Evolutionary conservation across 2,888 invertebrate genomes (phyloP).

Genomic region (Barypeithes pellucidus): DNA sequence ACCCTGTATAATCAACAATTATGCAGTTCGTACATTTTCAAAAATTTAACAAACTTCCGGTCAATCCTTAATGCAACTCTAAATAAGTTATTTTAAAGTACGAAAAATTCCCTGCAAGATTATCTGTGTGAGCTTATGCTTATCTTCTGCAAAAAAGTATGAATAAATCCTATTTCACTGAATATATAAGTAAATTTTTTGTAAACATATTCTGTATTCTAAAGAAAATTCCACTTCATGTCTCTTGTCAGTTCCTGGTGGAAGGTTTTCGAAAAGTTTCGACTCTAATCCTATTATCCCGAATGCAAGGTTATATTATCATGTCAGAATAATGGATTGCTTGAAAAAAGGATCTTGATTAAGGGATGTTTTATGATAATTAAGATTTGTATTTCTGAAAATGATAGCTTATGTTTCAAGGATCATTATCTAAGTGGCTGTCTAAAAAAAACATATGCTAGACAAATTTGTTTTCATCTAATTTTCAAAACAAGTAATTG

Average conservation of each 20-base stretch:
- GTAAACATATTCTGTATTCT: background rate
- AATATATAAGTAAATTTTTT: background rate
- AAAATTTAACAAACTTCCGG: no score
- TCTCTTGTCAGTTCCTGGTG: constrained; percentile 27
- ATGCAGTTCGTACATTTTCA: no score
- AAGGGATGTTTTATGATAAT: constrained; percentile 38
- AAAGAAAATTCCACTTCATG: constrained; percentile 22
- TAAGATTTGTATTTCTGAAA: constrained; percentile 9
- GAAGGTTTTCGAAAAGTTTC: constrained; percentile 29
- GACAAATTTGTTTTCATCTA: no score
- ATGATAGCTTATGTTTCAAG: background rate
- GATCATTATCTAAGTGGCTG: background rate
- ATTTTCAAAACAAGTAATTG: no score
- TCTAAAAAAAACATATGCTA: no score
- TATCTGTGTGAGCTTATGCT: no score
- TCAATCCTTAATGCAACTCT: no score
- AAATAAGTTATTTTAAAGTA: no score
- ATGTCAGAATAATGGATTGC: constrained; percentile 39
- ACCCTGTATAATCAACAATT: no score
- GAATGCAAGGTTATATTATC: constrained; percentile 41
- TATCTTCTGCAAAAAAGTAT: background rate
- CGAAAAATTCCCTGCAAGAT: no score
- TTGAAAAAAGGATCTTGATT: constrained; percentile 28
- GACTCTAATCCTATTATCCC: constrained; percentile 36
- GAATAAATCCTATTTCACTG: background rate